Base-by-base conservation (phyloP, 2,888 invertebrate genomes). In the Scelioninae gen. 1 region DNA sequence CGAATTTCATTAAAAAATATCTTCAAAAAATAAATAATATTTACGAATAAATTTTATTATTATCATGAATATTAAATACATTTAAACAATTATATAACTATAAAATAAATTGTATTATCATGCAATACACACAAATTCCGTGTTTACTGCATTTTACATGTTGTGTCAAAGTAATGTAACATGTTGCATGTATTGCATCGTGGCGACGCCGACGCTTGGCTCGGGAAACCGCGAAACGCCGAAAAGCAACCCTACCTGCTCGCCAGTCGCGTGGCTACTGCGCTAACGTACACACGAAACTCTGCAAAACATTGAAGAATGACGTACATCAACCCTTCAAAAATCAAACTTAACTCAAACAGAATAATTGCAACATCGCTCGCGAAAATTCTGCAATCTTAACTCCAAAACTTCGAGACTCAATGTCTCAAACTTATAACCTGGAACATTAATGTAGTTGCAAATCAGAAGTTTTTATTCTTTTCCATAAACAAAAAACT, bases 191-290 rank as follows among this genome's bases (percentile, higher is more conserved):
- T 90, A 90, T 90, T 89, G 89, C 40, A 49, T 87, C 86, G 88
- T 66, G 53, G 51, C 80, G 86, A 90, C 90, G 88, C 90, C 91
- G 91, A 91, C 91, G 90, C 90, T 90, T 85, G 79, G 77, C 83
- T 83, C 84, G 85, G 82, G 77, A 90, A 89, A 89, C 88, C 89
- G 87, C 87, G 87, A 88, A 88, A 89, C 86, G 87, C 86, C 83
- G 86, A 88, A 90, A 89, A 87, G 86, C 88, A 84, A 82, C 74
- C 82, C 85, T 88, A 87, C 86, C 87, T 89, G 87, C 85, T 82
- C 87, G 87, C 88, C 90, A 91, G 91, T 91, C 90, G 90, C 90
- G 91, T 89, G 89, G 88, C 90, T 87, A 87, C 88, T 84, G 90
- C 89, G 88, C 89, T 86, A 85, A 89, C 85, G 88, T 88, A 87